Percentiles rank a stretch among this genome's conserved stretches.
phyloP scores from a whole-genome alignment of 1,140 invertebrate species.

The Carcinoscorpius rotundicauda region DNA sequence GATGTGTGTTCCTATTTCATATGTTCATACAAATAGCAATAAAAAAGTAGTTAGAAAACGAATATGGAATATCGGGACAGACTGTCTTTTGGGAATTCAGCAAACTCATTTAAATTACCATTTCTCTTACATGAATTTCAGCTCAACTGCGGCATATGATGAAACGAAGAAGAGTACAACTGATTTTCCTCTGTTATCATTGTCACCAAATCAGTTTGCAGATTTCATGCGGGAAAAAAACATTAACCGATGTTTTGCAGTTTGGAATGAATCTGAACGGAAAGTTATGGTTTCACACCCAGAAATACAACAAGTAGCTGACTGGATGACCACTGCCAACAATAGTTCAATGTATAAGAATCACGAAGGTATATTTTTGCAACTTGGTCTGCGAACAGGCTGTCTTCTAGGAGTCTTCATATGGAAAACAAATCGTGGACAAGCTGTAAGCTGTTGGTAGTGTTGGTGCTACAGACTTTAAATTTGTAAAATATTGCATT shows the following conservation, averaged over 20 bases:
- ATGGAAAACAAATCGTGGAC: conserved; percentile 24
- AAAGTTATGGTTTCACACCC: conserved; percentile 15
- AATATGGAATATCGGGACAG: too few relatives aligned
- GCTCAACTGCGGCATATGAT: too few relatives aligned
- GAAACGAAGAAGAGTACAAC: too few relatives aligned
- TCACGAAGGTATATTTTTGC: conserved; percentile 25
- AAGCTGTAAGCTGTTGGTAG: conserved; percentile 21
- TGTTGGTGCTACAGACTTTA: too few relatives aligned
- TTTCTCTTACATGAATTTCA: too few relatives aligned
- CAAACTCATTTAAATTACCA: too few relatives aligned
- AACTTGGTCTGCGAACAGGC: conserved; percentile 18
- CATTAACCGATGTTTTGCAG: conserved; percentile 13
- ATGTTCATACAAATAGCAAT: too few relatives aligned
- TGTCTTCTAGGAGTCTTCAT: conserved; percentile 22
- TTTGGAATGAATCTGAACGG: conserved; percentile 9
- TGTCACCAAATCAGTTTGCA: conserved; percentile 7
- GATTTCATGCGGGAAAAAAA: conserved; percentile 13
- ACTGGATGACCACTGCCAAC: conserved; percentile 11
- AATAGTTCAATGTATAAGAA: conserved; percentile 13
- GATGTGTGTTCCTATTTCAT: too few relatives aligned
- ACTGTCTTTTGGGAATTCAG: too few relatives aligned
- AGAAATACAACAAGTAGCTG: conserved; percentile 16
- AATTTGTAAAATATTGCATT: too few relatives aligned
- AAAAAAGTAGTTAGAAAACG: too few relatives aligned
- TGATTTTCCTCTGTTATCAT: conserved; percentile 1